Evolutionary conservation across 2,888 invertebrate species (phyloP), one percentile per base, ranked within the genome.

Genomic region (Halocaridina rubra): DNA sequence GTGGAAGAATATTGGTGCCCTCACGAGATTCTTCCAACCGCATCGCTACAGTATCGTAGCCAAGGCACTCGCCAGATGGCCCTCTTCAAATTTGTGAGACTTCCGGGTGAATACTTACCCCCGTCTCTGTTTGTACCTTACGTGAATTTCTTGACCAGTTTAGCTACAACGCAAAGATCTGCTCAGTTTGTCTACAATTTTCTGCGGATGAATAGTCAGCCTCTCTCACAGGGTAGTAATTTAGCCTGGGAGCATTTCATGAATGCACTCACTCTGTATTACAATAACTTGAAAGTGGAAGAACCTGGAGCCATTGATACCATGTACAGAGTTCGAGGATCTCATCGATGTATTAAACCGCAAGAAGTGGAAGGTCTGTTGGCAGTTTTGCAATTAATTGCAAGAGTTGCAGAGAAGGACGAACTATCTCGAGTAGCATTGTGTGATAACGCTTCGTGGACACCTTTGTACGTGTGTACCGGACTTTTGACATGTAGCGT

Each of bases 231-330:
- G 59, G 90, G 90, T 57, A 91, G 90, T 86, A 91, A 91, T 39
- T 91, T 96, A 19, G 95, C 95, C 0, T 96, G 96, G 95, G 96
- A 96, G 90, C 96, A 96, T 90, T 96, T 97, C 90, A 96, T 96
- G 90, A 92, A 92, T 39, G 96, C 97, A 0, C 93, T 98, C 74
- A 93, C 91, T 85, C 91, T 88, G 88, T 93, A 93, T 89, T 92
- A 91, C 89, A 90, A 90, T 84, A 92, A 91, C 88, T 90, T 93
- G 82, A 90, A 92, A 13, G 91, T 92, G 80, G 93, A 93, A 89
- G 89, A 90, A 1, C 91, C 91, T 1, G 93, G 94, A 4, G 92
- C 92, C 10, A 92, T 93, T 27, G 95, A 95, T 89, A 93, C 93
- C 0, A 93, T 94, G 8, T 80, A 88, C 86, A 89, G 16, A 90